These are phyloP conservation scores for Crotalus helleri DNA, from an alignment of 2,113 vertebrate species.

Conservation along the genomic window DNA sequence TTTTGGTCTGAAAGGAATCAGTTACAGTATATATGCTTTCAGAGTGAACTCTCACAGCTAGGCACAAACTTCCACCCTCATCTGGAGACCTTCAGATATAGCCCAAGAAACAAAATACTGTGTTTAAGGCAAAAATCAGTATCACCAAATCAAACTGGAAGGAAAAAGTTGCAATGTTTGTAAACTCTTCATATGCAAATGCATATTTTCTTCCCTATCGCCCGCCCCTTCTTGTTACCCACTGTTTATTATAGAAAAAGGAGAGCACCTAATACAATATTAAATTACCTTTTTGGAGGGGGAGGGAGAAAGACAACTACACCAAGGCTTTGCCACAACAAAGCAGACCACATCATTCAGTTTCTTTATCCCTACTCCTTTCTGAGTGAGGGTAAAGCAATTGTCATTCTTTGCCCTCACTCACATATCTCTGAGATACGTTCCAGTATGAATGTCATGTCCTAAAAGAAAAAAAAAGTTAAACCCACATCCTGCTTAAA, in stretches of 20 bases:
- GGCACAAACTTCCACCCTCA: not conserved
- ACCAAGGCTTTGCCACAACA: not conserved
- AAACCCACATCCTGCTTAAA: not conserved
- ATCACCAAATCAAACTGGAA: not conserved
- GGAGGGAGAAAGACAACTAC: not conserved
- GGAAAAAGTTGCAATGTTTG: not conserved
- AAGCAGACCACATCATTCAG: not conserved
- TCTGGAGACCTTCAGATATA: not conserved
- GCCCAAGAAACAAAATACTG: not conserved
- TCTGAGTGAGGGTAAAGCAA: not conserved
- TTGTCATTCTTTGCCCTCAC: not conserved
- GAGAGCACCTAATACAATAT: not conserved
- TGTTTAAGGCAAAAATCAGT: not conserved
- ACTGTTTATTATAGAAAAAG: not conserved
- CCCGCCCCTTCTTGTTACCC: not conserved
- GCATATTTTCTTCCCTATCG: not conserved
- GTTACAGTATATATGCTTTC: not conserved
- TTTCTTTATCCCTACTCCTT: not conserved
- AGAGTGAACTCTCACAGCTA: not conserved
- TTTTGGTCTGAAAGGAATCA: not conserved
- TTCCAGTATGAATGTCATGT: not conserved
- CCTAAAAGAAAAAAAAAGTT: not conserved
- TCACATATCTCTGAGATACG: not conserved
- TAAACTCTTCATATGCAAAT: not conserved
- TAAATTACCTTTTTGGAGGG: not conserved